Conservation (phyloP, 2,888 invertebrate species). For the Zonitis immaculata region DNA sequence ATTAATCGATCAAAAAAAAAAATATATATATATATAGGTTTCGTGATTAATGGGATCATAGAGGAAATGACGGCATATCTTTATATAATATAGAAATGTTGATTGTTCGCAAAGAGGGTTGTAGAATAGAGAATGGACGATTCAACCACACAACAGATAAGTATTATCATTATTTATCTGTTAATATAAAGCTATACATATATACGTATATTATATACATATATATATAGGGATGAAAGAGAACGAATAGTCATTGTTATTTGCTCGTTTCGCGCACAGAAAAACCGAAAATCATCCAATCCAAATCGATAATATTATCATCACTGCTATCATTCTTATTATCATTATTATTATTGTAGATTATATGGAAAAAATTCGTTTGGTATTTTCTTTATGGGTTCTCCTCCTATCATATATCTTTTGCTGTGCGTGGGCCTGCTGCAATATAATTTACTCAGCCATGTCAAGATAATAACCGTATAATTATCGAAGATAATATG, state of each 20-base stretch:
- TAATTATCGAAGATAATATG: slow-evolving; percentile 40
- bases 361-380: too few species aligned
- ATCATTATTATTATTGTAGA: too few species aligned
- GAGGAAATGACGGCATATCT: slow-evolving; percentile 4
- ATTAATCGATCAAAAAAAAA: slow-evolving; percentile 25
- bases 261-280: not conserved
- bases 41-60: slow-evolving; percentile 19
- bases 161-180: slow-evolving; percentile 16
- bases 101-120: not conserved
- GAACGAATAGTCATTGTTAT: slow-evolving; percentile 21
- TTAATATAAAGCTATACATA: too few species aligned
- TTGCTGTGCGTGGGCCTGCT: slow-evolving; percentile 42
- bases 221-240: slow-evolving; percentile 16
- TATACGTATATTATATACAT: too few species aligned
- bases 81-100: not conserved
- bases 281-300: not conserved
- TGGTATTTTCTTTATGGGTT: not conserved
- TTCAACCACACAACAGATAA: not conserved
- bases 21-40: too few species aligned
- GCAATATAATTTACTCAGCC: slow-evolving; percentile 46
- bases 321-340: too few species aligned
- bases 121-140: not conserved
- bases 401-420: not conserved
- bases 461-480: slow-evolving; percentile 45
- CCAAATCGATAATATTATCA: not conserved